Evolutionary conservation across 2,797 vertebrate genomes (phyloP).

Genomic region (Acomys russatus): DNA sequence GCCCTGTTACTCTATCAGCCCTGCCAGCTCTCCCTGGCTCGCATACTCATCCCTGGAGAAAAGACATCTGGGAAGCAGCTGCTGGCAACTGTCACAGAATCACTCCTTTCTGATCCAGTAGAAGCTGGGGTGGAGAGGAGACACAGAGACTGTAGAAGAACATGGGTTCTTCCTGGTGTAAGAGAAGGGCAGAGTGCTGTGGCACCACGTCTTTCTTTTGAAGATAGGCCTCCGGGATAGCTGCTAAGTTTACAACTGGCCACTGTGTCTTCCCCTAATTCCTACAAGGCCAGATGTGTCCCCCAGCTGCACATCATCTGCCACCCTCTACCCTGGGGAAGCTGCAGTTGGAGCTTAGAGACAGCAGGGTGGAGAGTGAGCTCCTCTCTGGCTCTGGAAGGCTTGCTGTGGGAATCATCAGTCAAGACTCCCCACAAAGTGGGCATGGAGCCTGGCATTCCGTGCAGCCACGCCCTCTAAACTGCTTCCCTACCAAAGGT

Average conservation of each 20-base stretch:
- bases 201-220: conserved; percentile 57
- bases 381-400: conserved; percentile 31
- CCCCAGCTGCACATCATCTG: conserved; percentile 80
- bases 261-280: conserved; percentile 53
- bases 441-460: conserved; percentile 36
- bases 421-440: conserved; percentile 64
- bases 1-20: neutral
- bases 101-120: conserved; percentile 15
- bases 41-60: conserved; percentile 27
- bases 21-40: neutral
- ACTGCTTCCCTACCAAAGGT: neutral
- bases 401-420: conserved; percentile 11
- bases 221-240: conserved; percentile 46
- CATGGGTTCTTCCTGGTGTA: conserved; percentile 35
- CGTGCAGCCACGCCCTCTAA: neutral
- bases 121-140: conserved; percentile 55
- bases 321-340: conserved; percentile 37
- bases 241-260: conserved; percentile 55
- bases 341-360: conserved; percentile 56
- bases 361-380: neutral
- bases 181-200: conserved; percentile 55
- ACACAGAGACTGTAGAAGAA: neutral
- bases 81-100: conserved; percentile 57
- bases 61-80: conserved; percentile 80
- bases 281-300: conserved; percentile 42